Evolutionary conservation across 1,140 invertebrate species (phyloP), one percentile per base, ranked within the genome.

Genomic region (Episyrphus balteatus): DNA sequence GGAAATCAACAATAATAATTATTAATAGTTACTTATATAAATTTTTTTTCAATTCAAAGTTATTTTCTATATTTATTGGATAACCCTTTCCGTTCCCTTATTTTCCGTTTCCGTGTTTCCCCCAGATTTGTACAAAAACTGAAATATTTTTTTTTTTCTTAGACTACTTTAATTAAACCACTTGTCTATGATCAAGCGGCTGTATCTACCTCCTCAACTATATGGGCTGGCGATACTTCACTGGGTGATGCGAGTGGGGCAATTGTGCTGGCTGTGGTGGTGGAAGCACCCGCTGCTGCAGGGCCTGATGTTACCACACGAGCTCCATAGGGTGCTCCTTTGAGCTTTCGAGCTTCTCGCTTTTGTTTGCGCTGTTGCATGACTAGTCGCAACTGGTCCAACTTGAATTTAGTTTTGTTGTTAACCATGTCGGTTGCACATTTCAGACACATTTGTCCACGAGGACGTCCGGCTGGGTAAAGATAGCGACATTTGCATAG

Each of bases 321-420:
- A 3, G 74, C 73, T 5, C 79, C 75, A 58, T 88, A 89, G 1
- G 86, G 86, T 10, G 80, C 70, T 2, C 77, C 74, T 52, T 84
- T 81, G 7, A 86, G 75, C 55, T 88, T 82, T 47, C 88, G 76
- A 6, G 84, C 86, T 62, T 83, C 81, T 31, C 88, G 77, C 46
- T 85, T 76, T 49, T 87, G 84, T 44, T 88, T 80, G 54, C 85
- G 78, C 62, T 92, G 86, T 54, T 89, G 86, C 86, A 94, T 87
- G 30, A 92, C 86, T 18, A 88, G 72, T 49, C 87, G 80, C 13
- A 93, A 71, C 45, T 87, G 84, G 59, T 88, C 83, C 69, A 92
- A 77, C 67, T 93, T 94, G 37, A 82, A 83, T 53, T 87, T 83
- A 6, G 85, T 87, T 51, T 85, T 84, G 49, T 80, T 78, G 57